phyloP scores from a whole-genome alignment of 2,797 vertebrate species.

The Notoglanidium macrostoma region DNA sequence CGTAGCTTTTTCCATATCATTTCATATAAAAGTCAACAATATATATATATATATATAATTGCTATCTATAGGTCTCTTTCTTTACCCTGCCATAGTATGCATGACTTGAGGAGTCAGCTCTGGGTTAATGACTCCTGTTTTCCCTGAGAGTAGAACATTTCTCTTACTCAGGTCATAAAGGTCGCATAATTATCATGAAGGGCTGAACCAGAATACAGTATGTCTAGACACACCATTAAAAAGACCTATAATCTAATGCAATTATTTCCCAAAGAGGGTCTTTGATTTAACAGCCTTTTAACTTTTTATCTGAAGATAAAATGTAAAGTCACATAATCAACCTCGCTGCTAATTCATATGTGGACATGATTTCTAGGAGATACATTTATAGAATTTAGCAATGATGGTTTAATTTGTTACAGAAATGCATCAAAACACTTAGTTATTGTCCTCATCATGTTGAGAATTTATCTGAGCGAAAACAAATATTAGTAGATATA shows the following conservation, averaged over 20 bases:
- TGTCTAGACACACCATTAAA: slow-evolving; percentile 7
- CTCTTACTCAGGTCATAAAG: background rate
- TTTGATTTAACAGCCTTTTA: background rate
- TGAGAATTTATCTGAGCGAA: background rate
- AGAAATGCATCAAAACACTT: background rate
- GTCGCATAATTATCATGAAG: background rate
- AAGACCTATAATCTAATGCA: background rate
- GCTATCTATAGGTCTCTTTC: background rate
- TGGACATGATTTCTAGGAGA: background rate
- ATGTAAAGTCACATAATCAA: background rate
- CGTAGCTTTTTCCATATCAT: background rate
- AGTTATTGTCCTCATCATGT: background rate
- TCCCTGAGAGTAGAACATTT: background rate
- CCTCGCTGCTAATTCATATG: background rate
- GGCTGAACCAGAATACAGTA: background rate
- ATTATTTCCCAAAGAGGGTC: background rate
- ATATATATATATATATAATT: background rate
- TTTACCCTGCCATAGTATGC: background rate
- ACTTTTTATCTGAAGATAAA: background rate
- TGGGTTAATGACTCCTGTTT: slow-evolving; percentile 5
- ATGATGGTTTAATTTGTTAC: background rate
- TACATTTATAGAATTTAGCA: background rate
- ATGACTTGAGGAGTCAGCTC: background rate
- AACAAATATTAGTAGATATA: too few relatives aligned
- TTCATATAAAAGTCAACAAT: background rate